A percentile compares a stretch with the other conserved stretches of the same genome.
Evolutionary conservation across 2,797 vertebrate species (phyloP).

Genomic region (Ptychadena robeensis): DNA sequence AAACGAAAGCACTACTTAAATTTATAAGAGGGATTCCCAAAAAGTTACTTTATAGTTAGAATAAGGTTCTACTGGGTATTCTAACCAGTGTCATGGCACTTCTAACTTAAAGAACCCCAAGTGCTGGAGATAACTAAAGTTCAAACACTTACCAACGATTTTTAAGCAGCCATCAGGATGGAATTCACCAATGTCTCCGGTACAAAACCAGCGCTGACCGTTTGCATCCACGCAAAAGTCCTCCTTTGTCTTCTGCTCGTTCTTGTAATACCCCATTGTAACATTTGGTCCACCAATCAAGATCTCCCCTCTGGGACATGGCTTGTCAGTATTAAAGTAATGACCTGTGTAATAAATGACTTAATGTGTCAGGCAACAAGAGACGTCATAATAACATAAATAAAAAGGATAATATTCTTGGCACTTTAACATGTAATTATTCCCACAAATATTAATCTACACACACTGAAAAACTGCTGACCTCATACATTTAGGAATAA

Average conservation of each 20-base stretch:
- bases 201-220: conserved; percentile 92
- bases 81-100: too few relatives aligned
- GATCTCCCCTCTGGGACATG: conserved; percentile 91
- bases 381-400: not conserved
- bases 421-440: not conserved
- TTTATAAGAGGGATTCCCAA: too few relatives aligned
- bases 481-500: not conserved
- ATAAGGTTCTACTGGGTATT: too few relatives aligned
- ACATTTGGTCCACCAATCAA: conserved; percentile 91
- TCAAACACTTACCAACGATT: conserved; percentile 87
- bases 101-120: too few relatives aligned
- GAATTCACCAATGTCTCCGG: conserved; percentile 93
- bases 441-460: not conserved
- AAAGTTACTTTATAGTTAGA: too few relatives aligned
- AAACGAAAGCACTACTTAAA: too few relatives aligned
- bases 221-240: conserved; percentile 88
- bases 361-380: not conserved
- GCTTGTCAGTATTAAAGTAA: conserved; percentile 88
- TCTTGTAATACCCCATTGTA: conserved; percentile 94
- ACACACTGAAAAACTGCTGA: not conserved
- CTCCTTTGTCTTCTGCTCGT: conserved; percentile 77
- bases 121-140: too few relatives aligned
- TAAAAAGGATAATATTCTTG: not conserved
- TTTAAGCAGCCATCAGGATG: conserved; percentile 91
- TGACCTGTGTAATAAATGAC: conserved; percentile 75